A percentile compares a stretch with the other conserved stretches of the same genome.
These are phyloP conservation scores for Poeciliopsis turneri DNA, from an alignment of 2,797 vertebrate genomes.

Conservation along the genomic window DNA sequence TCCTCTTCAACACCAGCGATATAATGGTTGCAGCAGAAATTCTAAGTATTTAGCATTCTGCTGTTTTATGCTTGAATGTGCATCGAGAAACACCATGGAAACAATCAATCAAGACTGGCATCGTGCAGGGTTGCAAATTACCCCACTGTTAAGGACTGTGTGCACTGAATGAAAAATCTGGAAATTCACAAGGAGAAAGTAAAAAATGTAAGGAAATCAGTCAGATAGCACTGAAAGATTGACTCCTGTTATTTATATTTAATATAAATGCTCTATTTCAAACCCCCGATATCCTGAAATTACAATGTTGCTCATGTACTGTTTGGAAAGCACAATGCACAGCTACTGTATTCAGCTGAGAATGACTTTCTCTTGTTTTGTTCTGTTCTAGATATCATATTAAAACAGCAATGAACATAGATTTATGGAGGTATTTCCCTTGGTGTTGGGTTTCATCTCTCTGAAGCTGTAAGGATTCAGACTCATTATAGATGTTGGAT, in stretches of 20 bases:
- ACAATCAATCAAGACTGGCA: conserved; percentile 61
- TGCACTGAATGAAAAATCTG: background rate
- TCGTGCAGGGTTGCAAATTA: conserved; percentile 56
- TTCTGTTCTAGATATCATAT: conserved; percentile 41
- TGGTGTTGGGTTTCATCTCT: conserved; percentile 41
- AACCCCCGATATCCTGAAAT: background rate
- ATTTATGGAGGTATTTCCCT: conserved; percentile 51
- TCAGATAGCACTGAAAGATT: conserved; percentile 1
- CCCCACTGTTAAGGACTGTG: conserved; percentile 44
- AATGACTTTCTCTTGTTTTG: conserved; percentile 21
- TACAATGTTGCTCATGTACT: background rate
- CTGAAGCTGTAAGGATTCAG: conserved; percentile 16
- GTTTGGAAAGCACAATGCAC: conserved; percentile 27
- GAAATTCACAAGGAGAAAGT: conserved; percentile 12
- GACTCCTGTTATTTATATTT: background rate
- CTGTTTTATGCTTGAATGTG: conserved; percentile 46
- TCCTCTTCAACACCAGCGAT: background rate
- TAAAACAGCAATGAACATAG: conserved; percentile 28
- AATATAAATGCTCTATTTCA: background rate
- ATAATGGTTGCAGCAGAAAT: conserved; percentile 14
- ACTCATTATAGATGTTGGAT: conserved; percentile 35
- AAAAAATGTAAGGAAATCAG: conserved; percentile 4
- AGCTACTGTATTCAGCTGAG: conserved; percentile 18
- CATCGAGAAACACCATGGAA: conserved; percentile 55
- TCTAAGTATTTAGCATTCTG: conserved; percentile 35